phyloP scores from a whole-genome alignment of 2,888 invertebrate species.

The Xiphydria camelus region DNA sequence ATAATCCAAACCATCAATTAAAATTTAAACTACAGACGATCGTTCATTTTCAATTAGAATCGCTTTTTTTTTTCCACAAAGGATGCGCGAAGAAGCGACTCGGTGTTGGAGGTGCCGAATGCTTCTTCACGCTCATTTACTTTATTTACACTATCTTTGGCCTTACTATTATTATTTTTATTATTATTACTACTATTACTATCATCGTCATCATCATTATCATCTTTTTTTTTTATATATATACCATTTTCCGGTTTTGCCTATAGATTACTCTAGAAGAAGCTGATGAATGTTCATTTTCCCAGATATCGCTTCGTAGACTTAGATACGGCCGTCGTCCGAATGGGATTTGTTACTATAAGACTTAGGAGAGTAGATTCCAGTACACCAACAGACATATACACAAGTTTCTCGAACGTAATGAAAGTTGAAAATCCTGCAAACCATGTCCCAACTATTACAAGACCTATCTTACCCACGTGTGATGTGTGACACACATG shows the following conservation, averaged over 20 bases:
- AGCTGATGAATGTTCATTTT: conserved; percentile 36
- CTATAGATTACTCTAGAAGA: conserved; percentile 32
- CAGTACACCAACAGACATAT: too few relatives aligned
- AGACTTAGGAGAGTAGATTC: conserved; percentile 23
- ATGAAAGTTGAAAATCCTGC: not conserved
- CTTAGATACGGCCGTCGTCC: conserved; percentile 34
- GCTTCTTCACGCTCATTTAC: conserved; percentile 9
- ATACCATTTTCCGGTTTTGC: conserved; percentile 24
- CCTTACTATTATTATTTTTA: conserved; percentile 9
- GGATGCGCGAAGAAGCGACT: conserved; percentile 2
- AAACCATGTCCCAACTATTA: not conserved
- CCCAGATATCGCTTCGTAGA: conserved; percentile 38
- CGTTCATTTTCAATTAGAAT: conserved; percentile 13
- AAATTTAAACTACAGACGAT: conserved; percentile 9
- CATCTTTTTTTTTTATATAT: conserved; percentile 20
- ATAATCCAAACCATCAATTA: conserved; percentile 13
- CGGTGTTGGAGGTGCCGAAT: conserved; percentile 8
- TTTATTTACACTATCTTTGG: conserved; percentile 10
- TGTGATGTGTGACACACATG: conserved; percentile 41
- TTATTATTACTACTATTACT: conserved; percentile 26
- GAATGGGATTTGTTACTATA: conserved; percentile 37
- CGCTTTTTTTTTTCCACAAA: conserved; percentile 5
- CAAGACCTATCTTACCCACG: conserved; percentile 33
- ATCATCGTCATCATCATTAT: conserved; percentile 23
- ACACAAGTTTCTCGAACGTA: conserved; percentile 8